Evolutionary conservation across 2,113 vertebrate genomes (phyloP).

Genomic region (Corythornis vintsioides): DNA sequence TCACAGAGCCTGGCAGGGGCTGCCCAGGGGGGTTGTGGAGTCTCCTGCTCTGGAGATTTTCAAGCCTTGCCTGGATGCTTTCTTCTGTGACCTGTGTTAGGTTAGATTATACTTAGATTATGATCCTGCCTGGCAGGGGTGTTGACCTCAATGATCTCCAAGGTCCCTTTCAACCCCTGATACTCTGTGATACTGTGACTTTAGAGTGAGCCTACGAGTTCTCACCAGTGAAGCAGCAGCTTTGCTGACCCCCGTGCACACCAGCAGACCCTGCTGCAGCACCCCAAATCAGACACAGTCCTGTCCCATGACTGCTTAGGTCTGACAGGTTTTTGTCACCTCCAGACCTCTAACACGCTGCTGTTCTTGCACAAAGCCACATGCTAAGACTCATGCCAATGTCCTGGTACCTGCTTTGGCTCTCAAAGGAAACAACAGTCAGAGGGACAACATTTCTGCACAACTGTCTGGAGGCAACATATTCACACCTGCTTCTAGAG

Average conservation of each 20-base stretch:
- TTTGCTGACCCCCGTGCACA: neutral
- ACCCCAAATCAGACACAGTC: accelerated
- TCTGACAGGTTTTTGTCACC: neutral
- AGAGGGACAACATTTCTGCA: neutral
- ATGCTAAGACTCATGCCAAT: neutral
- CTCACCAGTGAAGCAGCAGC: neutral
- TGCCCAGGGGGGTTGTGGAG: no score
- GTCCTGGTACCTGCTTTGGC: neutral
- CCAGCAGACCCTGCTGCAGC: neutral
- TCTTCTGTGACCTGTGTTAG: no score
- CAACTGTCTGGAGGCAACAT: accelerated
- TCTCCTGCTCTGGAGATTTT: no score
- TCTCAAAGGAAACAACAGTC: neutral
- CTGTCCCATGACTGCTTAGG: neutral
- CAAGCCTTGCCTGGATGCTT: no score
- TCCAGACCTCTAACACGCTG: neutral
- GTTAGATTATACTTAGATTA: no score
- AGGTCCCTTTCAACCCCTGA: no score
- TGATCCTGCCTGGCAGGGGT: no score
- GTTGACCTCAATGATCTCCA: no score
- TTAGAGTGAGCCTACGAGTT: neutral
- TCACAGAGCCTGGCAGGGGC: no score
- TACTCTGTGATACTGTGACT: neutral
- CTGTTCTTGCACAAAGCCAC: neutral
- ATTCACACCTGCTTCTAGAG: neutral